phyloP scores from a whole-genome alignment of 2,888 invertebrate species.

The Caenorhabditis doughertyi region DNA sequence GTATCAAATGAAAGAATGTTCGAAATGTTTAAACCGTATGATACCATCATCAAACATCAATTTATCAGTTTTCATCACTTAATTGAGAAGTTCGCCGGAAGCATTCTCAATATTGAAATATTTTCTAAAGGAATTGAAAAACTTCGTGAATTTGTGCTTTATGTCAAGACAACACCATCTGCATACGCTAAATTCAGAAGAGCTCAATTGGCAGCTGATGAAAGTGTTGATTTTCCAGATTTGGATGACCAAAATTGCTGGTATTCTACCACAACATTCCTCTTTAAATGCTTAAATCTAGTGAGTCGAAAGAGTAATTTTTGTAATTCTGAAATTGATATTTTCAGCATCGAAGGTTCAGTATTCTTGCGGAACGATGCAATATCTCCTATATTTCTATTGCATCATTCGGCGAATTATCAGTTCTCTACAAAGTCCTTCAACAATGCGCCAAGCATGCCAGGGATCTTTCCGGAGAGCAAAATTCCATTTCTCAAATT shows the following conservation, averaged over 20 bases:
- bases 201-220: no score
- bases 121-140: background rate
- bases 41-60: background rate
- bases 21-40: no score
- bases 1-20: no score
- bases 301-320: no score
- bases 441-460: conserved; percentile 8
- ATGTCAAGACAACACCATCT: background rate
- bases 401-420: conserved; percentile 6
- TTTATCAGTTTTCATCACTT: conserved; percentile 34
- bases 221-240: no score
- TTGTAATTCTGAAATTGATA: no score
- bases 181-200: no score
- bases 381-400: conserved; percentile 28
- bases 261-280: no score
- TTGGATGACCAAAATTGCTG: no score
- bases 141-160: conserved; percentile 12
- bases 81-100: conserved; percentile 3
- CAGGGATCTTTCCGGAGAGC: background rate
- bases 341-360: no score
- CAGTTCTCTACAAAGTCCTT: conserved; percentile 11
- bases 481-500: conserved; percentile 41
- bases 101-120: conserved; percentile 1
- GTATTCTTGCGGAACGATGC: no score
- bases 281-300: no score